Conservation (phyloP, 2,888 invertebrate genomes). For the Lucinisca nassula region DNA sequence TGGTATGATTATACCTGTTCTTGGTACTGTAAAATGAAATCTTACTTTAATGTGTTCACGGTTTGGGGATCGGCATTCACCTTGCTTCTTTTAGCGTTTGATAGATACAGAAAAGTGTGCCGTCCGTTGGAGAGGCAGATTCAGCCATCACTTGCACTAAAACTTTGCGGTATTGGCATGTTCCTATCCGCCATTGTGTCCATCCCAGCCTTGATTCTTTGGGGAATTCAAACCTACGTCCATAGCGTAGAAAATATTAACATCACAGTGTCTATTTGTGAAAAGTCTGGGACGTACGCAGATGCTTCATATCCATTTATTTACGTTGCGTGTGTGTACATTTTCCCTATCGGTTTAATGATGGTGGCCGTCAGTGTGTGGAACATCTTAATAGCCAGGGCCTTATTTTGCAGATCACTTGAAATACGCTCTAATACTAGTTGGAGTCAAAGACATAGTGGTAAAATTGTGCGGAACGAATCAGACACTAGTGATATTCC, state of each 20-base stretch:
- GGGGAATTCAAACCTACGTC: conserved; percentile 56
- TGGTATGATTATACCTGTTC: conserved; percentile 50
- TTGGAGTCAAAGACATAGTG: not conserved
- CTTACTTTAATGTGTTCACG: conserved; percentile 41
- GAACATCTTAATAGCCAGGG: conserved; percentile 45
- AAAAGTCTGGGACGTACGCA: conserved; percentile 36
- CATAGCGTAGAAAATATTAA: not conserved
- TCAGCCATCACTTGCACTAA: conserved; percentile 35
- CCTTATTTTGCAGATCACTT: conserved; percentile 33
- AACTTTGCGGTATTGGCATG: conserved; percentile 21
- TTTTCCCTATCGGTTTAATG: conserved; percentile 47
- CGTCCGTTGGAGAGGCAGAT: conserved; percentile 50
- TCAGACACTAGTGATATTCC: not conserved
- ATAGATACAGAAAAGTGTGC: conserved; percentile 56
- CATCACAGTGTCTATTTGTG: conserved; percentile 55
- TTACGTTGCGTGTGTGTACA: conserved; percentile 51
- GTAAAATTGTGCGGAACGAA: not conserved
- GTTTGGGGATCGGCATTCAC: conserved; percentile 54
- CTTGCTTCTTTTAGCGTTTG: conserved; percentile 49
- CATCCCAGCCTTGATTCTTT: conserved; percentile 37
- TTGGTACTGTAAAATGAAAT: conserved; percentile 62
- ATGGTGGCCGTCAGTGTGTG: conserved; percentile 35
- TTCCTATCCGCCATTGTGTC: conserved; percentile 31
- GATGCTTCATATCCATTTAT: conserved; percentile 40
- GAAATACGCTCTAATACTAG: not conserved